phyloP scores from a whole-genome alignment of 2,797 vertebrate species.

The Gymnoscopelus microlampas region DNA sequence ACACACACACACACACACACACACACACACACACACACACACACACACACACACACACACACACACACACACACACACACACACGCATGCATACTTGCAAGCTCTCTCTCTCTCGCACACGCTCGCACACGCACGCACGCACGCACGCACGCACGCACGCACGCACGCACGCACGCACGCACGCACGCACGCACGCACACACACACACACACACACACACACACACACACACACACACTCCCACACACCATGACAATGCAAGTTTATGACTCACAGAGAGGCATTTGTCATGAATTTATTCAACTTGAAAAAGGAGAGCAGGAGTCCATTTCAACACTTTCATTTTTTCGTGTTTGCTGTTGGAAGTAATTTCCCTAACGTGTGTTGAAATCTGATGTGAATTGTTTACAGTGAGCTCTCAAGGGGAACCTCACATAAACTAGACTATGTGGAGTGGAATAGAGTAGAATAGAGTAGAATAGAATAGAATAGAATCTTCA shows the following conservation, averaged over 20 bases:
- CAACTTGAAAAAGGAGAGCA: background rate
- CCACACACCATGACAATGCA: background rate
- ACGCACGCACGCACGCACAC: conserved; percentile 1
- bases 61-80: conserved; percentile 2
- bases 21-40: background rate
- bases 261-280: background rate
- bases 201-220: conserved; percentile 2
- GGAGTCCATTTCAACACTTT: background rate
- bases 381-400: no score
- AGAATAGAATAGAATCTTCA: background rate
- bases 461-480: background rate
- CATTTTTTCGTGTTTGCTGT: background rate
- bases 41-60: conserved; percentile 3
- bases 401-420: no score
- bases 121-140: background rate
- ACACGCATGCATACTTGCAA: background rate
- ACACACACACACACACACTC: background rate
- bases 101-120: background rate
- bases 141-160: background rate
- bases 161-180: background rate
- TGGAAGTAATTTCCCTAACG: no score
- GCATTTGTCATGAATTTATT: background rate
- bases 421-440: background rate
- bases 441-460: background rate
- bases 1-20: background rate